These are phyloP conservation scores for Noctuana brunneofusca DNA, from an alignment of 2,888 invertebrate species.

Conservation along the genomic window DNA sequence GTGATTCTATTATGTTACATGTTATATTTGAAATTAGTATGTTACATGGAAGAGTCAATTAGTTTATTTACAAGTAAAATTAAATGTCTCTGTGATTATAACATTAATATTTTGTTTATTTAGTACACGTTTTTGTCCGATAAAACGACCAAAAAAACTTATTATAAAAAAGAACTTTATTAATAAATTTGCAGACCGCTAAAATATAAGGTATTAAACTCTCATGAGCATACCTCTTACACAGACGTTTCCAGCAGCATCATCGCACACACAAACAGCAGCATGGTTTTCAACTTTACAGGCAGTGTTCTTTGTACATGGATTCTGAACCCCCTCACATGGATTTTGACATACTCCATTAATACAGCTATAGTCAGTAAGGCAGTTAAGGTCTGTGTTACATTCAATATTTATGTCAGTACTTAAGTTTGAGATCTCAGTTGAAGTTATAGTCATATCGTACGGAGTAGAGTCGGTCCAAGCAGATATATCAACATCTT, in stretches of 20 bases:
- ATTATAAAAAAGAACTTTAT: slow-evolving; percentile 23
- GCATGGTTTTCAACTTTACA: slow-evolving; percentile 85
- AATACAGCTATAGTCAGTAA: slow-evolving; percentile 84
- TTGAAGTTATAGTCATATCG: slow-evolving; percentile 56
- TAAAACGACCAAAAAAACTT: slow-evolving; percentile 56
- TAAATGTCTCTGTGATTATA: slow-evolving; percentile 40
- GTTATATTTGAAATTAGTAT: slow-evolving; percentile 66
- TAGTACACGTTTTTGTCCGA: slow-evolving; percentile 72
- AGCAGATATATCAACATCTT: slow-evolving; percentile 73
- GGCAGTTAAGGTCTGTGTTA: slow-evolving; percentile 85
- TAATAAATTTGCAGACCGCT: slow-evolving; percentile 31
- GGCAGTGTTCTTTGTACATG: slow-evolving; percentile 84
- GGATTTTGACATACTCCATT: slow-evolving; percentile 85
- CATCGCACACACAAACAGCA: slow-evolving; percentile 85
- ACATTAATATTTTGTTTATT: slow-evolving; percentile 15
- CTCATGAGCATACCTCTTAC: slow-evolving; percentile 83
- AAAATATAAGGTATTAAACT: slow-evolving; percentile 38
- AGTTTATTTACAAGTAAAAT: slow-evolving; percentile 40
- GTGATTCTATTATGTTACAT: too few relatives aligned
- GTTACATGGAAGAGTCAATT: slow-evolving; percentile 48
- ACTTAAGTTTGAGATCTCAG: slow-evolving; percentile 53
- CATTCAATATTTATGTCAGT: slow-evolving; percentile 70
- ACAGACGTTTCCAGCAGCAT: slow-evolving; percentile 83
- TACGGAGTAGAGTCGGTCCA: slow-evolving; percentile 69
- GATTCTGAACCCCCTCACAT: slow-evolving; percentile 74